A percentile compares a stretch with the other conserved stretches of the same genome.
Evolutionary conservation across 2,113 vertebrate species (phyloP).

Genomic region (Corydoras sp.): DNA sequence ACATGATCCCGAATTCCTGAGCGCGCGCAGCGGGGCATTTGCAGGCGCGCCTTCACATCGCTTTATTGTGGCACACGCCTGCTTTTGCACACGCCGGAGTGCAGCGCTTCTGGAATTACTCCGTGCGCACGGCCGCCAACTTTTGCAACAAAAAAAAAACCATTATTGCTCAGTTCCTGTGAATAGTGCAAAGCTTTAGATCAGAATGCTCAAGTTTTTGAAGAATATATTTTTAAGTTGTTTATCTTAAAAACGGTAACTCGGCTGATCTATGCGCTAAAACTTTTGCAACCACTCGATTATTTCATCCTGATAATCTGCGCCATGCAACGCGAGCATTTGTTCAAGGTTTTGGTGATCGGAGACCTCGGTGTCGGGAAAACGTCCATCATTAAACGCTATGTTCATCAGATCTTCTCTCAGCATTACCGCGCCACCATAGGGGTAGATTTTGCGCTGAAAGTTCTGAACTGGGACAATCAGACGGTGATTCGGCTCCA

Average conservation of each 20-base stretch:
- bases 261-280: too few species aligned
- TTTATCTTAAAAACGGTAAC: neutral
- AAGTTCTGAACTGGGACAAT: constrained; percentile 66
- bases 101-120: too few species aligned
- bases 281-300: neutral
- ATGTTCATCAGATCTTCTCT: constrained; percentile 72
- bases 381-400: constrained; percentile 72
- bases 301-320: neutral
- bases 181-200: neutral
- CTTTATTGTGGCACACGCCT: too few species aligned
- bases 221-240: neutral
- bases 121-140: too few species aligned
- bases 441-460: constrained; percentile 74
- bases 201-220: neutral
- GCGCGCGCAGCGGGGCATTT: too few species aligned
- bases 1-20: neutral
- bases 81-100: too few species aligned
- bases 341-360: constrained; percentile 71
- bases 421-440: constrained; percentile 75
- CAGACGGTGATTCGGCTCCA: constrained; percentile 65
- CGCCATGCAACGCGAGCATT: constrained; percentile 64
- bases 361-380: constrained; percentile 73
- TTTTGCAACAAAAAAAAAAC: too few species aligned
- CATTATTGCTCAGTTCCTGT: too few species aligned
- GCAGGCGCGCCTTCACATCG: too few species aligned